These are phyloP conservation scores for Platichthys flesus DNA, from an alignment of 2,113 vertebrate genomes.

Conservation along the genomic window DNA sequence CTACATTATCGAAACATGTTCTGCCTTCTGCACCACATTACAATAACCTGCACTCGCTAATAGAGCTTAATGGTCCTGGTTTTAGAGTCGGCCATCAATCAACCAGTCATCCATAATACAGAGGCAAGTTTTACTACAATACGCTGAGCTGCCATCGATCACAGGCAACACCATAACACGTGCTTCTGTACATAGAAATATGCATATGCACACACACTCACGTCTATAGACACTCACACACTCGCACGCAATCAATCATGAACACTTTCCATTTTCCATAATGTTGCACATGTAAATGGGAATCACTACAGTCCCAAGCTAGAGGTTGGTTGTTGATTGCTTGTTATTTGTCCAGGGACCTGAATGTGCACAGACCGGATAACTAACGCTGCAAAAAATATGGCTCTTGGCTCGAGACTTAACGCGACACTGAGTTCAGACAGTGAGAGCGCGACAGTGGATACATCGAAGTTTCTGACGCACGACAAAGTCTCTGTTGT, in stretches of 20 bases:
- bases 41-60: conserved; percentile 55
- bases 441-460: conserved; percentile 17
- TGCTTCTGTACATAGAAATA: conserved; percentile 15
- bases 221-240: conserved; percentile 6
- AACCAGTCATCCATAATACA: conserved; percentile 60
- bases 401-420: conserved; percentile 49
- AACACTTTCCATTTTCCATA: conserved; percentile 43
- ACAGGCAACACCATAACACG: conserved; percentile 43
- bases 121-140: conserved; percentile 51
- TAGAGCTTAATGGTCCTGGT: conserved; percentile 63
- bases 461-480: conserved; percentile 24
- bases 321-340: conserved; percentile 66
- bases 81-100: conserved; percentile 65
- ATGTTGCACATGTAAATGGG: conserved; percentile 55
- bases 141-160: conserved; percentile 62
- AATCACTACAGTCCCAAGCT: conserved; percentile 24
- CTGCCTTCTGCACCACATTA: conserved; percentile 48
- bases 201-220: conserved; percentile 15
- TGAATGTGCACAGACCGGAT: conserved; percentile 30
- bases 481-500: conserved; percentile 23
- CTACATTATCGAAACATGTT: conserved; percentile 53
- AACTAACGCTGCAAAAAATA: conserved; percentile 58
- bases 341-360: conserved; percentile 62
- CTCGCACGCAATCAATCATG: conserved; percentile 60
- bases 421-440: conserved; percentile 39